Evolutionary conservation across 2,888 invertebrate species (phyloP).

Genomic region (Conus canariensis): DNA sequence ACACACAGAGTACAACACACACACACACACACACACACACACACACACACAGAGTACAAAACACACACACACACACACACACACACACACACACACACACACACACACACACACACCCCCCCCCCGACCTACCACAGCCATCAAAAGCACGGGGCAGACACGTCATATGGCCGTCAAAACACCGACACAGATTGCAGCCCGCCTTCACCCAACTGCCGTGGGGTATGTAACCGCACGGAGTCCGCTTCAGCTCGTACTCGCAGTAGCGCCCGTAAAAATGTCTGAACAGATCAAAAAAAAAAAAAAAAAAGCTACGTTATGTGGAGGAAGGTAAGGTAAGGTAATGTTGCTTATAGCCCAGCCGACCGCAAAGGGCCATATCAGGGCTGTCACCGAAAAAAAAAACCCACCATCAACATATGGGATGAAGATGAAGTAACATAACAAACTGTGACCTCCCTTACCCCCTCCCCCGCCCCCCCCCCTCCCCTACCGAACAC

Average conservation of each 20-base stretch:
- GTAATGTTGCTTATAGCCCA: too few relatives aligned
- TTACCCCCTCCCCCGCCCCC: too few relatives aligned
- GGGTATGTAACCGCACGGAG: slow-evolving; percentile 54
- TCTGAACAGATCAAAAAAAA: slow-evolving; percentile 38
- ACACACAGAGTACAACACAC: too few relatives aligned
- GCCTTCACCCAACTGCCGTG: slow-evolving; percentile 61
- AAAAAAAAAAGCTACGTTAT: too few relatives aligned
- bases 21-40: not conserved
- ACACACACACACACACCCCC: not conserved
- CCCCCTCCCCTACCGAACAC: too few relatives aligned
- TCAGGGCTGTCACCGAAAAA: too few relatives aligned
- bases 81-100: slow-evolving; percentile 2
- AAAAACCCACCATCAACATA: not conserved
- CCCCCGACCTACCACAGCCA: slow-evolving; percentile 54
- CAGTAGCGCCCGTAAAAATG: slow-evolving; percentile 60
- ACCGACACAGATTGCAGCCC: slow-evolving; percentile 61
- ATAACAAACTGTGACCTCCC: too few relatives aligned
- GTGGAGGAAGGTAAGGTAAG: too few relatives aligned
- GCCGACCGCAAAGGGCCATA: too few relatives aligned
- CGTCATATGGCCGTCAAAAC: slow-evolving; percentile 57
- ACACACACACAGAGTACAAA: not conserved
- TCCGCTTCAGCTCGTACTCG: slow-evolving; percentile 51
- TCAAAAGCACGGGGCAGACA: slow-evolving; percentile 53
- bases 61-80: not conserved
- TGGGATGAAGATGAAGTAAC: too few relatives aligned